Evolutionary conservation across 2,113 vertebrate species (phyloP).

Genomic region (Hypanus sabinus): DNA sequence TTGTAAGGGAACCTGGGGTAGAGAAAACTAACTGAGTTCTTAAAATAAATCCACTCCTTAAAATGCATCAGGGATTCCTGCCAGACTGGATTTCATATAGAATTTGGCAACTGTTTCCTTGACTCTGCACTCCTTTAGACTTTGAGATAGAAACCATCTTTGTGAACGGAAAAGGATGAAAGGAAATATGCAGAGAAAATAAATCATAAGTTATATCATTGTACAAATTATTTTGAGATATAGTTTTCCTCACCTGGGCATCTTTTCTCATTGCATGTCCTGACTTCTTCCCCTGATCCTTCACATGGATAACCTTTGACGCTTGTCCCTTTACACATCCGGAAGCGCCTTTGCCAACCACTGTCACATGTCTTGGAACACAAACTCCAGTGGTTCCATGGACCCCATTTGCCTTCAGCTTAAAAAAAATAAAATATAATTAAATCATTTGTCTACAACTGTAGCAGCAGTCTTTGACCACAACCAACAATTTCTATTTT

Average conservation of each 20-base stretch:
- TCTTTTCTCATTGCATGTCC: constrained; percentile 91
- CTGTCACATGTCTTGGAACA: constrained; percentile 96
- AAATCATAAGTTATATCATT: neutral
- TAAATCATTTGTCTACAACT: neutral
- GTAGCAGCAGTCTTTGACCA: neutral
- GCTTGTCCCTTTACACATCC: constrained; percentile 83
- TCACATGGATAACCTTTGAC: constrained; percentile 82
- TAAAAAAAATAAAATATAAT: constrained; percentile 23
- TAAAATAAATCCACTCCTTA: neutral
- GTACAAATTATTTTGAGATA: neutral
- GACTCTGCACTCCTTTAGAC: neutral
- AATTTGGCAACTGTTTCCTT: neutral
- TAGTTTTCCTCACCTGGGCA: constrained; percentile 74
- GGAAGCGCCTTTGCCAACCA: constrained; percentile 88
- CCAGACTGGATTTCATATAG: neutral
- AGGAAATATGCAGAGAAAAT: neutral
- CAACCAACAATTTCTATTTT: neutral
- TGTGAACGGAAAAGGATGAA: neutral
- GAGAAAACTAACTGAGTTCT: neutral
- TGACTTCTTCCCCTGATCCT: constrained; percentile 88
- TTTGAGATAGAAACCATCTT: neutral
- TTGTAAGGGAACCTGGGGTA: neutral
- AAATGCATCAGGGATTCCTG: neutral
- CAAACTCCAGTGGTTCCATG: constrained; percentile 91
- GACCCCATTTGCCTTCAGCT: constrained; percentile 87